Percentiles rank a stretch among this genome's conserved stretches.
These are phyloP conservation scores for Aelia acuminata DNA, from an alignment of 2,888 invertebrate genomes.

Conservation along the genomic window DNA sequence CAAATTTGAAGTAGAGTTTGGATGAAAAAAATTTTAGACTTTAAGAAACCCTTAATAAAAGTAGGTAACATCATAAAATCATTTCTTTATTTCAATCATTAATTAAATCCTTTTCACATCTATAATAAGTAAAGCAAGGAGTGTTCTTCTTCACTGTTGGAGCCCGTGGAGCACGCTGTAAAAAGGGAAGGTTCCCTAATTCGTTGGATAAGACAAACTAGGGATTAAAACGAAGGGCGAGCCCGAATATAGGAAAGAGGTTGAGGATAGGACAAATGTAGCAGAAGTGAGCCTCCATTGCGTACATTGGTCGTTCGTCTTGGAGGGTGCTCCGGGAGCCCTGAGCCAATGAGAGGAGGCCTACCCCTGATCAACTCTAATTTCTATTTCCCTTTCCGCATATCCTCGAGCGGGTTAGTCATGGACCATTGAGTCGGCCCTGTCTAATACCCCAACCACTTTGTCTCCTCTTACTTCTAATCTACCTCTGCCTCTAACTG, in stretches of 20 bases:
- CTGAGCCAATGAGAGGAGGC: not conserved
- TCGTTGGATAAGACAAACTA: not conserved
- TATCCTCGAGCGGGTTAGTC: slow-evolving; percentile 7
- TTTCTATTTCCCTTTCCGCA: slow-evolving; percentile 52
- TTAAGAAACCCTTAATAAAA: too few species aligned
- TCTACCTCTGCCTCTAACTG: slow-evolving; percentile 34
- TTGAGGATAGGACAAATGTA: slow-evolving; percentile 23
- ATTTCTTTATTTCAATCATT: too few species aligned
- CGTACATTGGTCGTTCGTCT: slow-evolving; percentile 42
- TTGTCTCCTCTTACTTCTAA: slow-evolving; percentile 34
- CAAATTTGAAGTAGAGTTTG: too few species aligned
- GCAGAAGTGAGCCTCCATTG: slow-evolving; percentile 34
- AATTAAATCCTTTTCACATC: too few species aligned
- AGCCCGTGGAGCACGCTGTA: not conserved
- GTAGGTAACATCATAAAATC: too few species aligned
- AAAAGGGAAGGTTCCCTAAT: not conserved
- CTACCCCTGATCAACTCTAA: slow-evolving; percentile 49
- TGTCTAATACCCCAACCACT: slow-evolving; percentile 34
- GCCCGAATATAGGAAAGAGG: slow-evolving; percentile 30
- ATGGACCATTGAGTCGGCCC: slow-evolving; percentile 15
- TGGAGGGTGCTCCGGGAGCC: not conserved
- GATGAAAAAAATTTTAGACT: too few species aligned
- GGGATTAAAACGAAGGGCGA: not conserved
- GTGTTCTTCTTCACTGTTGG: not conserved
- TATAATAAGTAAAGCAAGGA: not conserved